Base-by-base conservation (phyloP, 2,113 vertebrate genomes). In the Eubucco bourcierii region DNA sequence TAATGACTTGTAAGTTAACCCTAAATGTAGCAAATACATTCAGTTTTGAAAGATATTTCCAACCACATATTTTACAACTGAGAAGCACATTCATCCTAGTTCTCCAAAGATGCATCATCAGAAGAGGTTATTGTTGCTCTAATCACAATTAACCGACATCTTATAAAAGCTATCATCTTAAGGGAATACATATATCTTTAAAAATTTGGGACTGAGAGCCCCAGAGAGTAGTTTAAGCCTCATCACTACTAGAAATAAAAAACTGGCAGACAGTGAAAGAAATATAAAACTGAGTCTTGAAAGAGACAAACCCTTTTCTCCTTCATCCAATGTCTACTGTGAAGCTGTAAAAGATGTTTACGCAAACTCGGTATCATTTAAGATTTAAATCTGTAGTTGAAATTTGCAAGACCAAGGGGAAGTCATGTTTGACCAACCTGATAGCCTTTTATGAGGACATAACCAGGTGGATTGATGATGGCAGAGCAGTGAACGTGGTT, bases 251-350 rank as follows among this genome's bases (percentile, higher is more conserved):
- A 90, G 73, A 91, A 87, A 86, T 78, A 91, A 84, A 91, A 84
- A 88, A 88, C 63, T 44, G 91, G 21, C 14, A 82, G 44, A 83
- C 73, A 89, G 44, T 91, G 74, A 95, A 94, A 85, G 31, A 71
- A 90, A 87, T 68, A 81, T 44, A 82, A 87, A 91, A 88, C 59
- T 41, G 63, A 87, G 28, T 71, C 76, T 88, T 91, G 60, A 85
- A 75, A 15, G 16, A 68, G 41, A 65, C 37, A 81, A 94, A 75
- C 8, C 20, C 17, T 74, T 46, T 79, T 77, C 47, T 96, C 17
- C 53, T 59, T 7, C 61, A 67, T 95, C 82, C 65, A 72, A 77
- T 88, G 24, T 66, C 58, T 77, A 55, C 34, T 39, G 6, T 70
- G 68, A 91, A 89, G 33, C 29, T 71, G 20, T 59, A 88, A 74